phyloP scores from a whole-genome alignment of 2,113 vertebrate species.

The Podocnemis expansa region DNA sequence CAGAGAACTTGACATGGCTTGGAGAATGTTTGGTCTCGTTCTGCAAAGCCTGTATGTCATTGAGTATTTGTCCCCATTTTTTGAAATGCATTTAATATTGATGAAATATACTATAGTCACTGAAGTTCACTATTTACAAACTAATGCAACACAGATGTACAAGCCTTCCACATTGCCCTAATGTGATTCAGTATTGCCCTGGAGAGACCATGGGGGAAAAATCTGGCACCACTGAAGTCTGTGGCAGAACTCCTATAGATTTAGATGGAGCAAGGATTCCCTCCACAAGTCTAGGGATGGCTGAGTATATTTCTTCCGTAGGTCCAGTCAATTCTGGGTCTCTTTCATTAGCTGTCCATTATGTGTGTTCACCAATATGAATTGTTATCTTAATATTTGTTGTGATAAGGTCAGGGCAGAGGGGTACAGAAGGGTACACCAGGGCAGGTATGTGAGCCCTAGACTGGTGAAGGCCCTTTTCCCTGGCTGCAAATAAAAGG shows the following conservation, averaged over 20 bases:
- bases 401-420: too few species aligned
- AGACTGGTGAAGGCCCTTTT: too few species aligned
- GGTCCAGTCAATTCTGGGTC: neutral
- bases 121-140: neutral
- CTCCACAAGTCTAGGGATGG: neutral
- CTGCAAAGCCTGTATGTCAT: neutral
- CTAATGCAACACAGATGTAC: neutral
- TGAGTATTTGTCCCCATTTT: neutral
- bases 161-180: neutral
- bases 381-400: neutral
- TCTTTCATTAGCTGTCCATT: neutral
- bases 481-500: too few species aligned
- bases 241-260: neutral
- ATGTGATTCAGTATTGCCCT: neutral
- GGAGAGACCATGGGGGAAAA: neutral
- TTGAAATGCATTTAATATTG: neutral
- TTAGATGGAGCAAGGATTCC: neutral
- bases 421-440: too few species aligned
- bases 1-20: neutral
- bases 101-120: neutral
- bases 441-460: too few species aligned
- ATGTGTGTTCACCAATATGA: neutral
- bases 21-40: neutral
- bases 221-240: neutral
- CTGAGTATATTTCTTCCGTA: neutral